Evolutionary conservation across 2,888 invertebrate species (phyloP), one percentile per base, ranked within the genome.

Genomic region (Mythimna pallens): DNA sequence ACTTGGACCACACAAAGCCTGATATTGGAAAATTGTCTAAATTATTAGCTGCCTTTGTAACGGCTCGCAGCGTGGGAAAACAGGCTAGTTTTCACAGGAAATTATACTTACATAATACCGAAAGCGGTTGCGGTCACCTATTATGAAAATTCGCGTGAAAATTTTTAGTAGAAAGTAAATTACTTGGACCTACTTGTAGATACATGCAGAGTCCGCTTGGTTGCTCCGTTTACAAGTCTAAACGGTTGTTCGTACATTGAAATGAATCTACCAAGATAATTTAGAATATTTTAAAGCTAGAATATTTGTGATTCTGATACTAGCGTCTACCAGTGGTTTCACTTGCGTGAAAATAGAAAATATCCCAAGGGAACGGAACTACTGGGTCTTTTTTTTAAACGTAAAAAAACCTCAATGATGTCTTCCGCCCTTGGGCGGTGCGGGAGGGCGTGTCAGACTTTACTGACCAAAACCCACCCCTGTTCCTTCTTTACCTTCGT

Each of bases 21-120:
- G 94, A 93, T 96, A 96, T 96, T 95, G 93, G 95, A 96, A 96
- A 96, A 96, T 96, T 96, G 95, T 90, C 93, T 95, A 95, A 96
- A 96, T 95, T 94, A 95, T 96, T 92, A 94, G 93, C 89, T 92
- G 92, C 91, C 89, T 92, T 91, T 90, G 92, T 92, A 93, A 90
- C 92, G 90, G 91, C 90, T 89, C 86, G 86, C 90, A 90, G 87
- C 95, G 96, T 96, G 96, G 95, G 96, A 96, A 95, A 95, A 94
- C 93, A 90, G 88, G 85, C 73, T 78, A 86, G 91, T 94, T 94
- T 95, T 93, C 94, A 91, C 91, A 86, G 84, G 79, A 89, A 90
- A 92, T 89, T 88, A 90, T 91, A 89, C 87, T 84, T 81, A 89
- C 87, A 87, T 84, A 86, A 85, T 85, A 88, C 84, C 82, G 82